Percentiles rank a stretch among this genome's conserved stretches.
phyloP scores from a whole-genome alignment of 2,888 invertebrate genomes.

The Meganola albula region DNA sequence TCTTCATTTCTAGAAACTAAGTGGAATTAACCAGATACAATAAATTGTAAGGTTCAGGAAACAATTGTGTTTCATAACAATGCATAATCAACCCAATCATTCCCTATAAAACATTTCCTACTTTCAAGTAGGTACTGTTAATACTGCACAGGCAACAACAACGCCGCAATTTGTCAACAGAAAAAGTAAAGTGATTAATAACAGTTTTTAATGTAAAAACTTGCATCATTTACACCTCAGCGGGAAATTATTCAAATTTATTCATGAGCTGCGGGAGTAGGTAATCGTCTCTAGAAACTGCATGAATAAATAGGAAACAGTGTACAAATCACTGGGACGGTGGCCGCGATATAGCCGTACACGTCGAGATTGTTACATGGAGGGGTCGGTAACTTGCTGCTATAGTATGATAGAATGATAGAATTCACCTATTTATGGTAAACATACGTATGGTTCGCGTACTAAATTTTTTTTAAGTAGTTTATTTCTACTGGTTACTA shows the following conservation, averaged over 20 bases:
- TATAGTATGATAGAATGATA: constrained; percentile 20
- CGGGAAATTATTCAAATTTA: constrained; percentile 70
- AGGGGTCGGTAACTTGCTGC: constrained; percentile 23
- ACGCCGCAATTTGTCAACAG: constrained; percentile 44
- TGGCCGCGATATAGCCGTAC: constrained; percentile 33
- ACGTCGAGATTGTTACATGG: constrained; percentile 30
- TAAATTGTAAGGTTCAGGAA: constrained; percentile 21
- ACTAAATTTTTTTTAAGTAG: constrained; percentile 13
- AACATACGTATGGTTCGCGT: constrained; percentile 6
- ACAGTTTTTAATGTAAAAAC: constrained; percentile 70
- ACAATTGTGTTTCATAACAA: too few relatives aligned
- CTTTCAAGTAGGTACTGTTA: too few relatives aligned
- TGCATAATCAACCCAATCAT: constrained; percentile 20
- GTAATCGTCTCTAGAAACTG: constrained; percentile 68
- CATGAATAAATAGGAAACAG: constrained; percentile 70
- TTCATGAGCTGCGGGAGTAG: constrained; percentile 66
- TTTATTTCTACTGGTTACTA: constrained; percentile 10
- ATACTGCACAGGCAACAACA: constrained; percentile 24
- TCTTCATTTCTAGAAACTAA: too few relatives aligned
- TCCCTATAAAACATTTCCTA: constrained; percentile 21
- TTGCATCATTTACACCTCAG: constrained; percentile 72
- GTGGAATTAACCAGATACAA: too few relatives aligned
- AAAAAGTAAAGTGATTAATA: constrained; percentile 61
- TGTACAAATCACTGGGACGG: constrained; percentile 60
- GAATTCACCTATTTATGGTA: constrained; percentile 20